A percentile compares a stretch with the other conserved stretches of the same genome.
phyloP scores from a whole-genome alignment of 2,113 vertebrate genomes.

The Calidris pugnax region DNA sequence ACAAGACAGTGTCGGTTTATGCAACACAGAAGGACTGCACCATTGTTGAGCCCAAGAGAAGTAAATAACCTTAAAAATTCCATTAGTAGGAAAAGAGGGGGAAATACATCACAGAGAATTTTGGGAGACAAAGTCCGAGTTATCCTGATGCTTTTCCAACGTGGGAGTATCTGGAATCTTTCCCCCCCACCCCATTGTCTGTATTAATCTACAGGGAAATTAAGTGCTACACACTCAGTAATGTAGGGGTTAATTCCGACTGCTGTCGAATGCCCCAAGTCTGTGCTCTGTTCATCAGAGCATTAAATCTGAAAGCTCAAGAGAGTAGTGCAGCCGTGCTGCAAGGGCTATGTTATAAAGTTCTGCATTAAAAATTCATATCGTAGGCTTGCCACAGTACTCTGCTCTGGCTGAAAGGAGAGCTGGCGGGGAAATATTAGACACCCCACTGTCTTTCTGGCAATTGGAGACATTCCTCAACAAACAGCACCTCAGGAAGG shows the following conservation, averaged over 20 bases:
- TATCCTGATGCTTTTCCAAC: neutral
- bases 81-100: neutral
- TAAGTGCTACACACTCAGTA: neutral
- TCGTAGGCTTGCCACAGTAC: slow-evolving; percentile 79
- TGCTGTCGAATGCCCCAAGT: slow-evolving; percentile 71
- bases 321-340: slow-evolving; percentile 76
- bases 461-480: slow-evolving; percentile 84
- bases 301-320: slow-evolving; percentile 84
- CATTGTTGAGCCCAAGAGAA: neutral
- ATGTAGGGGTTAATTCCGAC: slow-evolving; percentile 75
- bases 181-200: neutral
- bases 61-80: neutral
- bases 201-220: slow-evolving; percentile 54
- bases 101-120: neutral
- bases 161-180: neutral
- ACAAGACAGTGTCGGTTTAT: neutral
- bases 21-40: neutral
- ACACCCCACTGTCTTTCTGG: slow-evolving; percentile 80
- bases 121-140: neutral
- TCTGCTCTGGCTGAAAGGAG: slow-evolving; percentile 81
- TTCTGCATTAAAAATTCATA: slow-evolving; percentile 95
- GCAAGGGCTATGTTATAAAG: slow-evolving; percentile 84
- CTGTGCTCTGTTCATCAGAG: slow-evolving; percentile 79
- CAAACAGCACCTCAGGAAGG: slow-evolving; percentile 77
- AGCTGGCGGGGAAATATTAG: slow-evolving; percentile 78